Percentiles rank a stretch among this genome's conserved stretches.
Evolutionary conservation across 1,140 invertebrate species (phyloP).

Genomic region (Venturia canescens): DNA sequence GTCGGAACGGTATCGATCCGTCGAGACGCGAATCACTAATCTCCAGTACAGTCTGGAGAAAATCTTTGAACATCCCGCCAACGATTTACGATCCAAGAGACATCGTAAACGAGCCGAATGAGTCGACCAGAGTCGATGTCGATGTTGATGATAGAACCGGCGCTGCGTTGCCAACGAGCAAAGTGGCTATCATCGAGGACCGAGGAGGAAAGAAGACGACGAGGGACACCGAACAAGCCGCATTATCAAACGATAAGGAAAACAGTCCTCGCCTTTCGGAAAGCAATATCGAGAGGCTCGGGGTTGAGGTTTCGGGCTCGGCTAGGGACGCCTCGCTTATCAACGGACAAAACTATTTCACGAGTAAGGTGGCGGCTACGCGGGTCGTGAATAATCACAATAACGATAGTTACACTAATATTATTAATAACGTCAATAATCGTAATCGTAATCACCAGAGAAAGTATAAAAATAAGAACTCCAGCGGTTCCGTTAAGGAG

Average conservation of each 20-base stretch:
- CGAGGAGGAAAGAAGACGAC: constrained; percentile 25
- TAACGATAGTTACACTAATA: constrained; percentile 18
- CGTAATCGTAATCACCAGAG: neutral
- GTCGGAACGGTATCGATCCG: neutral
- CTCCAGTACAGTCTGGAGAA: neutral
- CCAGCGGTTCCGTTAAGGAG: constrained; percentile 53
- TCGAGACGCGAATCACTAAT: neutral
- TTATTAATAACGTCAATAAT: constrained; percentile 13
- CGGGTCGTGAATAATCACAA: constrained; percentile 28
- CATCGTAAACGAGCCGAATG: constrained; percentile 11
- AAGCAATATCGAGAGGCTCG: neutral
- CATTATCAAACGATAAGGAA: neutral
- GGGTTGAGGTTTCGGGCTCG: neutral
- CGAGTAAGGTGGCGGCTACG: constrained; percentile 24
- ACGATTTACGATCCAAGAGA: neutral
- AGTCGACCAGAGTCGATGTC: neutral
- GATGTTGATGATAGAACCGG: constrained; percentile 8
- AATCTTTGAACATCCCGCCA: neutral
- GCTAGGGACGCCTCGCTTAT: neutral
- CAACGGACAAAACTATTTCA: neutral
- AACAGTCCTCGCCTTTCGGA: neutral
- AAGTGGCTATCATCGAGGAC: constrained; percentile 32
- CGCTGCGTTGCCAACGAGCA: constrained; percentile 13
- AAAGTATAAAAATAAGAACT: constrained; percentile 35
- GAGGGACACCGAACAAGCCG: neutral